Conservation (phyloP, 1,140 invertebrate species). For the Zaprionus inermis region DNA sequence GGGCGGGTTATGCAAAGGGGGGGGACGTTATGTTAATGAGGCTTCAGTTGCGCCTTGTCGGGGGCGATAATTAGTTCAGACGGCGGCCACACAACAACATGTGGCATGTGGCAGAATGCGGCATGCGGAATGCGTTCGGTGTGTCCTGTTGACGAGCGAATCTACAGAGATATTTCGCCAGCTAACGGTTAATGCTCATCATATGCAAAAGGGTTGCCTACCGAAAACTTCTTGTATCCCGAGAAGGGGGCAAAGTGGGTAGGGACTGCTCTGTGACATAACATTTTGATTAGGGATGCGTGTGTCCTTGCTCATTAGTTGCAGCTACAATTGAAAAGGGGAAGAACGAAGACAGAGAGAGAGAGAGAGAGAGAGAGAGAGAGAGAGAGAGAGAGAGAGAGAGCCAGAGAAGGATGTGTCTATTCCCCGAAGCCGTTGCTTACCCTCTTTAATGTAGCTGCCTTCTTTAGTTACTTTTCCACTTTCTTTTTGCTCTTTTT, state of each 20-base stretch:
- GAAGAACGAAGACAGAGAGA: background rate
- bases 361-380: background rate
- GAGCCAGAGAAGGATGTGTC: background rate
- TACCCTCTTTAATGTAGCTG: background rate
- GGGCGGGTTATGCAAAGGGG: conserved; percentile 9
- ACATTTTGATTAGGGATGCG: conserved; percentile 11
- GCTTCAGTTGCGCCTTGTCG: conserved; percentile 63
- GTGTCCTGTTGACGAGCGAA: conserved; percentile 21
- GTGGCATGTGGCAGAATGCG: background rate
- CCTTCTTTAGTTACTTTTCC: background rate
- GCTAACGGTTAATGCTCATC: conserved; percentile 4
- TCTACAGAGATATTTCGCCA: conserved; percentile 27
- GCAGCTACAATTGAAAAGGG: background rate
- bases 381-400: background rate
- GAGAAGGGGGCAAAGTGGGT: background rate
- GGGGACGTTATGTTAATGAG: conserved; percentile 71
- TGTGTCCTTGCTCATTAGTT: conserved; percentile 9
- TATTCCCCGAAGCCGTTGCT: background rate
- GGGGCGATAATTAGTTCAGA: conserved; percentile 72
- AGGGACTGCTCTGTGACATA: background rate
- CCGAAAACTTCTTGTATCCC: background rate
- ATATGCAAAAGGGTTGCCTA: background rate
- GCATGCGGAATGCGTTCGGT: background rate
- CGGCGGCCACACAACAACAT: conserved; percentile 33
- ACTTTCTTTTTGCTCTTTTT: background rate